Conservation (phyloP, 2,888 invertebrate genomes). For the Laspeyria flexula region DNA sequence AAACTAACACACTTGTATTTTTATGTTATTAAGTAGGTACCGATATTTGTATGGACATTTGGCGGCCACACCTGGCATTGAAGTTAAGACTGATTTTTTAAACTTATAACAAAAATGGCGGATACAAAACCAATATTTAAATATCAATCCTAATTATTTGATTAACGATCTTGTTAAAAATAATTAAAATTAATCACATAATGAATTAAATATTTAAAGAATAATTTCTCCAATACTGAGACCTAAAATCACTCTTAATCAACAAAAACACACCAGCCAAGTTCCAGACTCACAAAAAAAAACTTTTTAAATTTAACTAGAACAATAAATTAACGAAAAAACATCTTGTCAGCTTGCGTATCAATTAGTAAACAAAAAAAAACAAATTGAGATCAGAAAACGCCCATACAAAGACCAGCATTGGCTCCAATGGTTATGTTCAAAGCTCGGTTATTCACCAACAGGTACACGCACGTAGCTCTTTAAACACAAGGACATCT, state of each 20-base stretch:
- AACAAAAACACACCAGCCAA: constrained; percentile 9
- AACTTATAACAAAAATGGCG: background rate
- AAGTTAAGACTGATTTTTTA: constrained; percentile 10
- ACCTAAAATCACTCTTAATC: constrained; percentile 9
- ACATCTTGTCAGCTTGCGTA: constrained; percentile 42
- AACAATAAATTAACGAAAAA: constrained; percentile 60
- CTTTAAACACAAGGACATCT: constrained; percentile 2
- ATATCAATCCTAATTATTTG: constrained; percentile 4
- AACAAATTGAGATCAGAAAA: constrained; percentile 74
- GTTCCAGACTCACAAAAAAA: constrained; percentile 45
- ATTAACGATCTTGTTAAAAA: no score
- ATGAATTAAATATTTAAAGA: constrained; percentile 1
- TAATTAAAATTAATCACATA: background rate
- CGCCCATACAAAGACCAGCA: constrained; percentile 76
- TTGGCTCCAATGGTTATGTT: constrained; percentile 25
- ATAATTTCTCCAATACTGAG: constrained; percentile 5
- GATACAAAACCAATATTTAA: constrained; percentile 7
- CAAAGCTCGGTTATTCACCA: constrained; percentile 35
- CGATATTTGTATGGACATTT: constrained; percentile 75
- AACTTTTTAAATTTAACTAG: constrained; percentile 52
- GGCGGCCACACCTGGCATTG: constrained; percentile 27
- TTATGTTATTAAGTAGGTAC: constrained; percentile 46
- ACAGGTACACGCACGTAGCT: constrained; percentile 27
- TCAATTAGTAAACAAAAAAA: constrained; percentile 52
- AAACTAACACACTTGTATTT: constrained; percentile 65